Evolutionary conservation across 2,113 vertebrate species (phyloP).

Genomic region (Ptyas mucosa): DNA sequence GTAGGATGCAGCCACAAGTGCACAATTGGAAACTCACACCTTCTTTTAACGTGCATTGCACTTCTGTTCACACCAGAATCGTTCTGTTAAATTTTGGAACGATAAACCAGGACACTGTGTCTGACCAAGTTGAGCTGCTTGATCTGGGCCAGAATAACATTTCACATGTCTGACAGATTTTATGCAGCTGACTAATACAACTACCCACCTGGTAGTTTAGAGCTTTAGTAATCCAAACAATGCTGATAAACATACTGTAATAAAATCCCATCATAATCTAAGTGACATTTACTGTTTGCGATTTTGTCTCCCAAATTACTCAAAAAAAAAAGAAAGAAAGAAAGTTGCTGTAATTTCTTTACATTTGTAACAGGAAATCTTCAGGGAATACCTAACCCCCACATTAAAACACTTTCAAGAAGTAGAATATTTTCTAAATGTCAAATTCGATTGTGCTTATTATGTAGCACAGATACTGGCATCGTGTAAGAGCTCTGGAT

Average conservation of each 20-base stretch:
- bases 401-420: background rate
- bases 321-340: background rate
- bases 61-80: background rate
- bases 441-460: fast-evolving
- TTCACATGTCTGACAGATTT: background rate
- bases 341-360: fast-evolving
- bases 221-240: background rate
- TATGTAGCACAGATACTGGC: background rate
- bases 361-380: background rate
- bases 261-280: background rate
- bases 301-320: fast-evolving
- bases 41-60: background rate
- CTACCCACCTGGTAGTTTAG: background rate
- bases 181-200: background rate
- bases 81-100: background rate
- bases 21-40: background rate
- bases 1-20: background rate
- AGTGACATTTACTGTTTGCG: background rate
- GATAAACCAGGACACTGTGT: background rate
- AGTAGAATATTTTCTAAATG: background rate
- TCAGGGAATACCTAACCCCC: fast-evolving
- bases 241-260: background rate
- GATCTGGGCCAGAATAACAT: background rate
- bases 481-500: background rate
- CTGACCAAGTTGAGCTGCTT: background rate